Percentiles rank a stretch among this genome's conserved stretches.
Evolutionary conservation across 2,888 invertebrate species (phyloP).

Genomic region (Drosophila phalerata): DNA sequence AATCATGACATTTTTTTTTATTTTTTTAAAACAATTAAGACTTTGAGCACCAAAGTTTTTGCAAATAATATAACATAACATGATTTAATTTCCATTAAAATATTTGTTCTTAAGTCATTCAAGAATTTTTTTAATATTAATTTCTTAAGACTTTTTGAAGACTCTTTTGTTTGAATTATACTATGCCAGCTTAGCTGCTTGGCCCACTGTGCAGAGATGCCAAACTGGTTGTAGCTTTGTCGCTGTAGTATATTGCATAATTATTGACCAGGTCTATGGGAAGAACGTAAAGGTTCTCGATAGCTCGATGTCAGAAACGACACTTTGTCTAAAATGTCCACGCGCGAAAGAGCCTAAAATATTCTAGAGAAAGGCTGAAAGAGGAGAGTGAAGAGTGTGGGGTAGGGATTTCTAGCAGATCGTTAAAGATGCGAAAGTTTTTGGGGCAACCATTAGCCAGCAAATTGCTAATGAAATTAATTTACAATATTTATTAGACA

Average conservation of each 20-base stretch:
- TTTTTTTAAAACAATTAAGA: too few relatives aligned
- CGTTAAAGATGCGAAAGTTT: conserved; percentile 44
- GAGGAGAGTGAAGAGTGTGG: not conserved
- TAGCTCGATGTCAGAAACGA: conserved; percentile 20
- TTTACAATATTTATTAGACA: conserved; percentile 60
- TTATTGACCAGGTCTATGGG: conserved; percentile 50
- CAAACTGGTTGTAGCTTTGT: conserved; percentile 72
- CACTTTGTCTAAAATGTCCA: conserved; percentile 51
- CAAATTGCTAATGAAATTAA: conserved; percentile 67
- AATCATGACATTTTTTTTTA: too few relatives aligned
- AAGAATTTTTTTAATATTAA: too few relatives aligned
- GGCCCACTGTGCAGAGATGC: conserved; percentile 47
- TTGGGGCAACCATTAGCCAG: conserved; percentile 36
- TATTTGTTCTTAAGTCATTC: too few relatives aligned
- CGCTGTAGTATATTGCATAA: conserved; percentile 63
- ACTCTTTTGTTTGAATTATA: too few relatives aligned
- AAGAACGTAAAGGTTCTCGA: conserved; percentile 54
- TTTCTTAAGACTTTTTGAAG: too few relatives aligned
- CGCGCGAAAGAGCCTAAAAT: conserved; percentile 17
- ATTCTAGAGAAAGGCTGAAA: not conserved
- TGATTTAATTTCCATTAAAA: too few relatives aligned
- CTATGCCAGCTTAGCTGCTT: not conserved
- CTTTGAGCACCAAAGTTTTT: too few relatives aligned
- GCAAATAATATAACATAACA: too few relatives aligned
- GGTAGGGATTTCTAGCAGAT: not conserved